phyloP scores from a whole-genome alignment of 2,113 vertebrate genomes.

The Rostratula benghalensis region DNA sequence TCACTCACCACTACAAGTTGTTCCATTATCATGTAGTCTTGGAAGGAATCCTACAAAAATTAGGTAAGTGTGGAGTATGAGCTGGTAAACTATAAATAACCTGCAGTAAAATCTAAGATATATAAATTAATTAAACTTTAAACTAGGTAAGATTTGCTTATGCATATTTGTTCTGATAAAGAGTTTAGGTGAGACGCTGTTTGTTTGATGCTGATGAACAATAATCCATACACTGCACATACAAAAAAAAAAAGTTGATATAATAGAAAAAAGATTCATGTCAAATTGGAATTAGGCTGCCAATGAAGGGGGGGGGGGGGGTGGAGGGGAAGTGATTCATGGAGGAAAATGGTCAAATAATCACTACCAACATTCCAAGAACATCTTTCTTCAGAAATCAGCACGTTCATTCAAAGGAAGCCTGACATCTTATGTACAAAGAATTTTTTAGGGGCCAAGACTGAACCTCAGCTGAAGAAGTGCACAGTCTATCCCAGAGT shows the following conservation, averaged over 20 bases:
- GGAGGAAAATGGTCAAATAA: background rate
- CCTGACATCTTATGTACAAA: background rate
- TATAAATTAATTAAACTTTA: background rate
- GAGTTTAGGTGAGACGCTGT: background rate
- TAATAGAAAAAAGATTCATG: background rate
- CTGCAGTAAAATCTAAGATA: background rate
- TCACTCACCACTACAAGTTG: constrained; percentile 23
- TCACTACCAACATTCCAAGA: background rate
- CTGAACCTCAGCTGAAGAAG: background rate
- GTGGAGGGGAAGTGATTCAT: too few relatives aligned
- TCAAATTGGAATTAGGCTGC: background rate
- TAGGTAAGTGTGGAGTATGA: background rate
- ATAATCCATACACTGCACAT: too few relatives aligned
- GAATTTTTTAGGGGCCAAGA: background rate
- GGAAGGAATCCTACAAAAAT: constrained; percentile 48
- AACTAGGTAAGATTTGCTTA: background rate
- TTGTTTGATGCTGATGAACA: background rate
- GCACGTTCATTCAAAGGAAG: background rate
- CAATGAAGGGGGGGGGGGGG: rapidly evolving
- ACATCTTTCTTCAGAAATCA: background rate
- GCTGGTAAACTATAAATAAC: constrained; percentile 6
- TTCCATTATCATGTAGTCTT: constrained; percentile 9
- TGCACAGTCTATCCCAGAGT: background rate
- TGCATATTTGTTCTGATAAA: background rate
- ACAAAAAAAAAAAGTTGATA: background rate